phyloP scores from a whole-genome alignment of 2,888 invertebrate species.

The Chalcosyrphus nemorum region DNA sequence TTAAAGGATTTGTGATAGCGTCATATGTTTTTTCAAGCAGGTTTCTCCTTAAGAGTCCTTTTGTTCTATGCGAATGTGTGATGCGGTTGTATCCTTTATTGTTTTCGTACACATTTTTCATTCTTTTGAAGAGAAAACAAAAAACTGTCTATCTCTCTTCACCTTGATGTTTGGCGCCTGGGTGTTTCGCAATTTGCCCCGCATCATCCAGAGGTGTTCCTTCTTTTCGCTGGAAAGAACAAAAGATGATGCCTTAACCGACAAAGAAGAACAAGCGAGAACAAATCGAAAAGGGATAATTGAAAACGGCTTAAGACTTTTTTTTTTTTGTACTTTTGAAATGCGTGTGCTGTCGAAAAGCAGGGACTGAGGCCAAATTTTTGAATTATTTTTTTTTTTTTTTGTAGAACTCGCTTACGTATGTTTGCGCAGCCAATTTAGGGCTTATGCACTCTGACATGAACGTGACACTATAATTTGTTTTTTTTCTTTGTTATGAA shows the following conservation, averaged over 20 bases:
- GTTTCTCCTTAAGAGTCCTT: constrained; percentile 7
- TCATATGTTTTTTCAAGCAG: constrained; percentile 71
- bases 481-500: neutral
- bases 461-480: constrained; percentile 62
- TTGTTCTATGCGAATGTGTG: constrained; percentile 43
- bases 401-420: constrained; percentile 17
- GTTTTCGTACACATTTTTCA: constrained; percentile 39
- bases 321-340: neutral
- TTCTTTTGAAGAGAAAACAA: no score
- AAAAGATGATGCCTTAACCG: constrained; percentile 32
- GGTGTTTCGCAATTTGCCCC: constrained; percentile 74
- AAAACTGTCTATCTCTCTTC: neutral
- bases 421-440: constrained; percentile 53
- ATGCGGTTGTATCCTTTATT: constrained; percentile 33
- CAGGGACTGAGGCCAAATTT: neutral
- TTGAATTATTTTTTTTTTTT: neutral
- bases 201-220: constrained; percentile 35
- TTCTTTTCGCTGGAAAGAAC: constrained; percentile 23
- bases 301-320: constrained; percentile 55
- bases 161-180: constrained; percentile 72
- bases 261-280: constrained; percentile 31
- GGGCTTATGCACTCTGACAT: constrained; percentile 56
- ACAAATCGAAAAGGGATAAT: constrained; percentile 51
- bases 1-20: constrained; percentile 74
- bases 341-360: neutral